These are phyloP conservation scores for Archilochus colubris DNA, from an alignment of 2,113 vertebrate species.

Conservation along the genomic window DNA sequence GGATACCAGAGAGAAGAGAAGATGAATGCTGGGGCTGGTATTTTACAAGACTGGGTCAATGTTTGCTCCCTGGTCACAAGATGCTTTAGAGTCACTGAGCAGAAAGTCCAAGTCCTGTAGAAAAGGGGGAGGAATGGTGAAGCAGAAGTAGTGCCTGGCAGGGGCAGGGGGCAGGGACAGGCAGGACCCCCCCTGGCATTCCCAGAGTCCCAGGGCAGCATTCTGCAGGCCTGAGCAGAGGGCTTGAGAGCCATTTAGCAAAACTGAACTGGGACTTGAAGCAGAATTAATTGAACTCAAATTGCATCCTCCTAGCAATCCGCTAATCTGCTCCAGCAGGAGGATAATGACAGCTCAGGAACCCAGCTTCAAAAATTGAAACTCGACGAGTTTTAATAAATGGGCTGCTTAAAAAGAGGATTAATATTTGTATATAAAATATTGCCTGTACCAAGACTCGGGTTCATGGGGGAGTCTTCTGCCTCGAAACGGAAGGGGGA, in stretches of 20 bases:
- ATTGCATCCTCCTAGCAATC: slow-evolving; percentile 76
- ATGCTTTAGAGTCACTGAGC: not conserved
- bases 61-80: not conserved
- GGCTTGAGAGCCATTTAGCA: slow-evolving; percentile 65
- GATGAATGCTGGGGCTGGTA: not conserved
- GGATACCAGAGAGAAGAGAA: not conserved
- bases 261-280: slow-evolving; percentile 68
- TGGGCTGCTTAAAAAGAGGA: slow-evolving; percentile 40
- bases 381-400: slow-evolving; percentile 38
- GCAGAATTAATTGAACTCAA: slow-evolving; percentile 81
- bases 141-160: not conserved
- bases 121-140: not conserved
- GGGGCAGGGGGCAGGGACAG: not conserved
- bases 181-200: not conserved
- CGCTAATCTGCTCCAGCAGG: slow-evolving; percentile 74
- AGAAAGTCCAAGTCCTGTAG: not conserved
- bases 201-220: not conserved
- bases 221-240: slow-evolving; percentile 1
- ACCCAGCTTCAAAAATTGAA: slow-evolving; percentile 39
- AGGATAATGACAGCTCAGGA: slow-evolving; percentile 75
- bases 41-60: not conserved
- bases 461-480: not conserved
- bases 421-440: slow-evolving; percentile 51
- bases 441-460: not conserved
- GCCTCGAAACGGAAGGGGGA: not conserved